Evolutionary conservation across 2,797 vertebrate species (phyloP), one percentile per base, ranked within the genome.

Genomic region (Geotrypetes seraphini): DNA sequence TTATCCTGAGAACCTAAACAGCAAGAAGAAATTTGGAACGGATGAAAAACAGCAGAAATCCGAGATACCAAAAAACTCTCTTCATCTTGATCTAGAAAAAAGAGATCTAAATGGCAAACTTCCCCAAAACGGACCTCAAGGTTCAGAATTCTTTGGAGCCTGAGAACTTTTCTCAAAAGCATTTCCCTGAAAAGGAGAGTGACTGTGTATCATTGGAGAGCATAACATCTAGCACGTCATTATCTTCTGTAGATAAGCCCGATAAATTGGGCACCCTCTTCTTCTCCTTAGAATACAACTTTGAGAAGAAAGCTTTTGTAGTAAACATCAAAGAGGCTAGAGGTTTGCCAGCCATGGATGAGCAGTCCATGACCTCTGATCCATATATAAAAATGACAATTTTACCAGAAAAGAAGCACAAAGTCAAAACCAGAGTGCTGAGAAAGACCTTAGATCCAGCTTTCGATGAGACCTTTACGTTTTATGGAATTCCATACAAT

Each of bases 371-470:
- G 83, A 99, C 92, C 50, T 99, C 95, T 37, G 96, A 99, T 75
- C 96, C 96, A 0, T 99, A 97, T 67, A 92, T 99, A 66, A 99
- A 99, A 78, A 82, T 99, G 80, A 96, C 91, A 22, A 83, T 99
- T 53, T 74, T 99, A 12, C 96, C 95, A 0, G 96, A 99, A 71
- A 99, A 97, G 66, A 99, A 99, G 57, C 92, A 97, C 54, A 84
- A 92, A 22, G 94, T 99, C 58, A 99, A 99, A 84, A 99, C 96
- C 33, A 83, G 95, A 50, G 96, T 99, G 29, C 73, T 99, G 46
- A 83, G 95, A 50, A 99, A 97, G 75, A 99, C 95, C 24, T 83
- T 99, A 50, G 92, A 97, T 49, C 96, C 96, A 1, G 88, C 86
- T 51, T 99, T 99, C 0, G 90, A 99, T 7, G 96, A 99, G 62